Base-by-base conservation (phyloP, 2,113 vertebrate species). In the Agapornis roseicollis region DNA sequence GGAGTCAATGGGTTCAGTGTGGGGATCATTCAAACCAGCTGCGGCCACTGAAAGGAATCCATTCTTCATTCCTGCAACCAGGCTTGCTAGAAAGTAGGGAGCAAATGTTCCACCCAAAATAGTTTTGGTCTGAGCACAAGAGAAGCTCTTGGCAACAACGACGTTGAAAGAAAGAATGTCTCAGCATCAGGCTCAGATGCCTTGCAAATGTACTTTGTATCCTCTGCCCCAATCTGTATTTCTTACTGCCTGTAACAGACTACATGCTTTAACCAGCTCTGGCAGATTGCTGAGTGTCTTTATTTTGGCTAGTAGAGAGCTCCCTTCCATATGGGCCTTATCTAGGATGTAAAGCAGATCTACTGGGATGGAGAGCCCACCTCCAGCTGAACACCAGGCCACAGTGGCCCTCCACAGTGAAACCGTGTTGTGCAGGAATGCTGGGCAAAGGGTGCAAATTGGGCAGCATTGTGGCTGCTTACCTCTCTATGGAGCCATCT, bases 1-100 rank as follows among this genome's bases (percentile, higher is more conserved):
- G 65, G 69, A 95, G 85, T 90, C 96, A 95, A 90, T 84, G 94
- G 93, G 35, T 88, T 96, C 90, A 92, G 94, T 61, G 89, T 93
- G 90, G 84, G 79, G 77, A 92, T 96, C 94, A 97, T 95, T 95
- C 88, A 92, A 95, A 97, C 93, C 94, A 95, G 89, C 93, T 97
- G 92, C 0, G 18, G 93, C 60, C 85, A 89, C 41, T 88, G 88
- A 91, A 96, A 95, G 94, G 91, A 88, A 92, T 84, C 88, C 69
- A 72, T 90, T 92, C 94, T 93, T 90, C 91, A 89, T 81, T 93
- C 90, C 92, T 94, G 80, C 0, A 9, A 78, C 83, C 85, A 74
- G 72, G 39, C 93, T 95, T 95, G 92, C 94, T 93, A 93, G 96
- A 97, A 95, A 97, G 94, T 86, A 95, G 90, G 93, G 92, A 90